phyloP scores from a whole-genome alignment of 2,888 invertebrate genomes.

The Caenorhabditis sp. region DNA sequence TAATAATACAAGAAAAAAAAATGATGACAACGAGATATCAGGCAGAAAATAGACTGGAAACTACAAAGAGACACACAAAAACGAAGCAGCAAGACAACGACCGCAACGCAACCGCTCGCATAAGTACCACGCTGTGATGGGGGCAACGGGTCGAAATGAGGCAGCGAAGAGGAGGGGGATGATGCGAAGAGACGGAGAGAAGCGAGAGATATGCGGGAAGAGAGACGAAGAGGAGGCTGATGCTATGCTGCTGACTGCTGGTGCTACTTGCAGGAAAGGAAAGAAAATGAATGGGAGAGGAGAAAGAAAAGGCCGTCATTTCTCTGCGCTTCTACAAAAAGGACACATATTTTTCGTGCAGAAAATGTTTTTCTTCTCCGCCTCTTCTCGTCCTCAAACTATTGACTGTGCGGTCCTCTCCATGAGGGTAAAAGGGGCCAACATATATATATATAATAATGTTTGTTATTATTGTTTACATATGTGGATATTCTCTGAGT shows the following conservation, averaged over 20 bases:
- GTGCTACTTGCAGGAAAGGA: slow-evolving; percentile 1
- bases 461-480: background rate
- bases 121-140: slow-evolving; percentile 9
- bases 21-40: background rate
- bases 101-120: slow-evolving; percentile 3
- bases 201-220: background rate
- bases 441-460: background rate
- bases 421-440: background rate
- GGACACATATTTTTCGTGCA: background rate
- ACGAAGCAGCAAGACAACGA: slow-evolving; percentile 1
- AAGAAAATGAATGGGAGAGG: background rate
- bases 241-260: background rate
- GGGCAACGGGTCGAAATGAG: background rate
- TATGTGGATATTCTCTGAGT: background rate
- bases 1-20: background rate
- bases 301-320: background rate
- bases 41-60: background rate
- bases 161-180: background rate
- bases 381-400: background rate
- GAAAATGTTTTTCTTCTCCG: background rate
- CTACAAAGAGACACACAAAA: slow-evolving; percentile 1
- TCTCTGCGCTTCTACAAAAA: background rate
- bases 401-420: background rate
- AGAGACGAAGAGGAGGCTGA: too few species aligned
- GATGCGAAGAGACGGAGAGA: slow-evolving; percentile 3